Percentiles rank a stretch among this genome's conserved stretches.
Evolutionary conservation across 2,797 vertebrate species (phyloP).

Genomic region (Macropodus opercularis): DNA sequence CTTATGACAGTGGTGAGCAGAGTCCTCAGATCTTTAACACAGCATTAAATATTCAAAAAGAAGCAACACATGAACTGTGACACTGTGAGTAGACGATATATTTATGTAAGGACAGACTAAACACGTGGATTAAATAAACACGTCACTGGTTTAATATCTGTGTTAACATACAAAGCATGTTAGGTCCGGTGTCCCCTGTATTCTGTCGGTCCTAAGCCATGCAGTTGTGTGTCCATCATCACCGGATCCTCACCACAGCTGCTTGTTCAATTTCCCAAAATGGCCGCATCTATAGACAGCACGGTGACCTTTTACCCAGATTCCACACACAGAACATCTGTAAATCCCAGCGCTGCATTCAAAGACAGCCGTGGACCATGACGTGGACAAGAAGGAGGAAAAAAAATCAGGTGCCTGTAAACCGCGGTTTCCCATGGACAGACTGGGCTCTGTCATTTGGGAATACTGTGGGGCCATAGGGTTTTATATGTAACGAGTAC

Average conservation of each 20-base stretch:
- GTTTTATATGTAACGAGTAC: neutral
- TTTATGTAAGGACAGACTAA: slow-evolving; percentile 18
- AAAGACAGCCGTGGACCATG: slow-evolving; percentile 34
- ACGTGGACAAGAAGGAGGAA: slow-evolving; percentile 20
- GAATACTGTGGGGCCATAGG: slow-evolving; percentile 27
- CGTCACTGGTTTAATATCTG: too few relatives aligned
- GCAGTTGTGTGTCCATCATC: slow-evolving; percentile 23
- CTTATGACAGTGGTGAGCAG: neutral
- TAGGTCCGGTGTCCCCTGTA: neutral
- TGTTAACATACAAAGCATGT: neutral
- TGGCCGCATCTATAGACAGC: slow-evolving; percentile 50
- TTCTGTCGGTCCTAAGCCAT: neutral
- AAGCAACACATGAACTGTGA: neutral
- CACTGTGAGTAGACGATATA: slow-evolving; percentile 5
- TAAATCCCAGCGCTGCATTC: slow-evolving; percentile 55
- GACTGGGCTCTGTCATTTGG: slow-evolving; percentile 30
- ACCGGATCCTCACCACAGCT: slow-evolving; percentile 59
- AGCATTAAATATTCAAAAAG: too few relatives aligned
- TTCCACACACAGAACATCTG: slow-evolving; percentile 80
- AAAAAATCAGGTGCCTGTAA: slow-evolving; percentile 45
- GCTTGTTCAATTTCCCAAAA: slow-evolving; percentile 68
- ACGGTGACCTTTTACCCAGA: slow-evolving; percentile 80
- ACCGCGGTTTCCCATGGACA: slow-evolving; percentile 49
- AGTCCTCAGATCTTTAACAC: neutral
- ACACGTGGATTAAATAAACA: slow-evolving; percentile 13